These are phyloP conservation scores for Pyrrhosoma nymphula DNA, from an alignment of 2,888 invertebrate species.

Conservation along the genomic window DNA sequence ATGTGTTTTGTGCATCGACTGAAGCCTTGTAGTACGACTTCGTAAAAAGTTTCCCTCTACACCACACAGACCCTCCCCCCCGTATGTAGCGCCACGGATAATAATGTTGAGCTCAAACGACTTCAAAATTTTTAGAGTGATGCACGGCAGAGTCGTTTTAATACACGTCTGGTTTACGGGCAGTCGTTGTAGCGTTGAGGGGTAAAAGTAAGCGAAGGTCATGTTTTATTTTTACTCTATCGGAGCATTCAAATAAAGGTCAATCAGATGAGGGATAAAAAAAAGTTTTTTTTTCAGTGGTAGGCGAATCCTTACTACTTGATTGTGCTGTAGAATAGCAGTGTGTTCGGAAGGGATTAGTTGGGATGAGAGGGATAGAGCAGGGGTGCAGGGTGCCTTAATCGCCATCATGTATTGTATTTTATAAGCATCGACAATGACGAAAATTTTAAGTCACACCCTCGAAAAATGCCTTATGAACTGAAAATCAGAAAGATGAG, in stretches of 20 bases:
- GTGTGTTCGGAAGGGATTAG: too few species aligned
- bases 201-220: background rate
- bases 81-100: background rate
- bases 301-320: background rate
- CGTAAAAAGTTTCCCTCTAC: background rate
- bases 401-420: too few species aligned
- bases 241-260: background rate
- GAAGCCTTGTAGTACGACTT: background rate
- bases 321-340: background rate
- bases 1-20: background rate
- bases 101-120: background rate
- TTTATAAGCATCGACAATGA: too few species aligned
- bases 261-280: background rate
- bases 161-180: conserved; percentile 37
- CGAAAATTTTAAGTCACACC: too few species aligned
- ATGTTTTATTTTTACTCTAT: background rate
- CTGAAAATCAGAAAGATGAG: too few species aligned
- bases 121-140: background rate
- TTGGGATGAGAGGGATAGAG: background rate
- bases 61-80: background rate
- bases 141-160: background rate
- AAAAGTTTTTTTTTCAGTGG: background rate
- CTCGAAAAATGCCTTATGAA: too few species aligned
- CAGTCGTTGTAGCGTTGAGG: background rate
- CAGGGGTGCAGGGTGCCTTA: background rate